Percentiles rank a stretch among this genome's conserved stretches.
Evolutionary conservation across 1,140 invertebrate species (phyloP).

Genomic region (Pectinophora gossypiella): DNA sequence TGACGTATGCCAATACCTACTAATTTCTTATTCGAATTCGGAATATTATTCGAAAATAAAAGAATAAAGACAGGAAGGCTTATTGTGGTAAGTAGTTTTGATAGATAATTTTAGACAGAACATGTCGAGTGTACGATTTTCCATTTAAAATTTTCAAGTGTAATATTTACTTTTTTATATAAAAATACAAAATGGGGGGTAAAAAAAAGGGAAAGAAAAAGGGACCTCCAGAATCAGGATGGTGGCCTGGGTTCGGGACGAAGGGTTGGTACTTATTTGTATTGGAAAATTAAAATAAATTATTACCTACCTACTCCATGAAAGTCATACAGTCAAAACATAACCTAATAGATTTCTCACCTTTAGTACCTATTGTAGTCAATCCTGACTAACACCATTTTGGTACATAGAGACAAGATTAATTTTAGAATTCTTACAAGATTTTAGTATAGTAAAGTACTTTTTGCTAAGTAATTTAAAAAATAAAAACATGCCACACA

Average conservation of each 20-base stretch:
- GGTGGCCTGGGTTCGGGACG: conserved; percentile 63
- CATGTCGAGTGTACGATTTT: conserved; percentile 55
- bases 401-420: not conserved
- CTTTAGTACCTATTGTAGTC: not conserved
- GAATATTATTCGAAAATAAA: conserved; percentile 27
- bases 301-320: too few relatives aligned
- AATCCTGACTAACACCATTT: not conserved
- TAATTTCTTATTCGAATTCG: too few relatives aligned
- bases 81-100: conserved; percentile 3
- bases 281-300: not conserved
- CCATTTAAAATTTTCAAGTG: conserved; percentile 34
- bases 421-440: not conserved
- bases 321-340: too few relatives aligned
- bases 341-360: not conserved
- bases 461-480: too few relatives aligned
- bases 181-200: conserved; percentile 33
- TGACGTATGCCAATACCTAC: too few relatives aligned
- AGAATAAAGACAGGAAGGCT: conserved; percentile 8
- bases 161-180: conserved; percentile 13
- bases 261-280: conserved; percentile 38
- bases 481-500: too few relatives aligned
- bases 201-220: conserved; percentile 33
- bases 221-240: conserved; percentile 58
- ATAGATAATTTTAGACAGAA: conserved; percentile 42
- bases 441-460: too few relatives aligned